Conservation (phyloP, 2,797 vertebrate genomes). For the Sebastes minor region DNA sequence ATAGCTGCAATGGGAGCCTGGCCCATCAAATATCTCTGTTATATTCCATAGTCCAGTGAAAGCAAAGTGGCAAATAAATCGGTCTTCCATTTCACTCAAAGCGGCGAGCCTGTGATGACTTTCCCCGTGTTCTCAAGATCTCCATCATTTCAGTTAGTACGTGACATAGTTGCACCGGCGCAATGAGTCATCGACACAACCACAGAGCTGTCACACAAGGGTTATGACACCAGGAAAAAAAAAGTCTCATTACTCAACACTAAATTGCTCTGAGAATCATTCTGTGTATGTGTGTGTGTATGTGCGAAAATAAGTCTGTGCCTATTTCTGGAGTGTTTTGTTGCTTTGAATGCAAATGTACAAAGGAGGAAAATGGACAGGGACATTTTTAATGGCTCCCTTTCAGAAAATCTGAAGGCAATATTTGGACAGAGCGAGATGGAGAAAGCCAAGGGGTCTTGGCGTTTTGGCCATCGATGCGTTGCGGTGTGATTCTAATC, state of each 20-base stretch:
- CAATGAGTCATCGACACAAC: slow-evolving; percentile 19
- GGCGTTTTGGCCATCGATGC: slow-evolving; percentile 18
- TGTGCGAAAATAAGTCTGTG: background rate
- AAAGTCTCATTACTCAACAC: background rate
- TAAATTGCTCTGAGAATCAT: slow-evolving; percentile 1
- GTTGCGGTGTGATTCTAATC: slow-evolving; percentile 57
- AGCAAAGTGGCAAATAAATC: slow-evolving; percentile 28
- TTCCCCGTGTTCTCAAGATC: slow-evolving; percentile 14
- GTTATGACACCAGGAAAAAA: background rate
- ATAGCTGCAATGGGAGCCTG: background rate
- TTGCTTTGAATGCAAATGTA: slow-evolving; percentile 35
- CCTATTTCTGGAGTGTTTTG: background rate
- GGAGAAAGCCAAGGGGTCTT: slow-evolving; percentile 22
- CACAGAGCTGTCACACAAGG: slow-evolving; percentile 1
- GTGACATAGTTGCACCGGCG: slow-evolving; percentile 10
- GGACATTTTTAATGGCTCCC: slow-evolving; percentile 20
- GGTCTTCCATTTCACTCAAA: slow-evolving; percentile 3
- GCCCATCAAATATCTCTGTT: slow-evolving; percentile 9
- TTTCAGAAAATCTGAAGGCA: background rate
- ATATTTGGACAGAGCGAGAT: slow-evolving; percentile 31
- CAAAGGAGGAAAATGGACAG: background rate
- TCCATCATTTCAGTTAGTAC: slow-evolving; percentile 8
- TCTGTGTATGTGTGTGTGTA: background rate
- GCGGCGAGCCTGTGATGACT: slow-evolving; percentile 7
- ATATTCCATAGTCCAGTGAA: background rate